Base-by-base conservation (phyloP, 2,797 vertebrate genomes). In the Centropyge bicolor region DNA sequence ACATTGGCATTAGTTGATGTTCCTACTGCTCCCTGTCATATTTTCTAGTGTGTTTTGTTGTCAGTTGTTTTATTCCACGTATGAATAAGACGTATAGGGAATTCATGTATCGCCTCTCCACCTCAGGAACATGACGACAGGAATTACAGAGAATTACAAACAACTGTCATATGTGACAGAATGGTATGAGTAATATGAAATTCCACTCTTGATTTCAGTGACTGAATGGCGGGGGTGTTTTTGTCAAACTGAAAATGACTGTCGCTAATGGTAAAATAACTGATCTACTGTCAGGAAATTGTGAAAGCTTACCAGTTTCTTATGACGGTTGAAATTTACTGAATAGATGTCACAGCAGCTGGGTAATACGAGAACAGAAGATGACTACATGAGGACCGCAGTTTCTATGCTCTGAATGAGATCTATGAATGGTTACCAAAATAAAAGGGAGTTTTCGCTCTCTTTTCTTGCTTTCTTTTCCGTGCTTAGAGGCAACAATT, bases 161-260 rank as follows among this genome's bases (percentile, higher is more conserved):
- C 52, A 69, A 81, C 45, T 0, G 22, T 83, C 68, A 63, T 63
- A 60, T 36, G 48, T 61, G 74, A 85, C 38, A 13, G 57, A 68
- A 52, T 5, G 40, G 2, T 82, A 88, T 90, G 85, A 92, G 75
- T 89, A 88, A 92, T 72, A 41, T 78, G 76, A 88, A 90, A 88
- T 85, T 89, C 86, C 87, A 81, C 38, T 85, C 71, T 87, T 76
- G 68, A 83, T 89, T 87, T 85, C 77, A 74, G 40, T 2, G 66
- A 65, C 49, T 70, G 11, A 76, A 63, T 14, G 35, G 35, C 1
- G 45, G 65, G 55, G 59, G 19, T 22, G 56, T 56, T 73, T 67
- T 41, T 17, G 14, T 86, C 71, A 79, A 46, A 85, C 63, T 48
- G 64, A 88, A 71, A 83, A 74, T 65, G 46, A 77, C 64, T 55